phyloP scores from a whole-genome alignment of 1,140 invertebrate species.

The Procambarus virginalis region DNA sequence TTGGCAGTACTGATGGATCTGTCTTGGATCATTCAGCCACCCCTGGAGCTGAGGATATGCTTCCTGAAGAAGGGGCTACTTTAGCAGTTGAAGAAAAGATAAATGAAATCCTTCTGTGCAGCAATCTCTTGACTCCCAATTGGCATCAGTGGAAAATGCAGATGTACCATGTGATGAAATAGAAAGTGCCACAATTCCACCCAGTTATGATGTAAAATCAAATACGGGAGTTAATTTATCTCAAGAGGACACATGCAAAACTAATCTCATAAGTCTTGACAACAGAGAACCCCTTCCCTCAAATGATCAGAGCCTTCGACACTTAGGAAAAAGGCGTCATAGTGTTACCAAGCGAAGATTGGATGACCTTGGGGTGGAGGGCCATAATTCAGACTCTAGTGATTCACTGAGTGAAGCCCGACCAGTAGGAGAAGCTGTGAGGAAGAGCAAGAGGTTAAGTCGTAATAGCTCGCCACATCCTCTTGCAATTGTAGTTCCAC shows the following conservation, averaged over 20 bases:
- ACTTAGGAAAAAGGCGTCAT: conserved; percentile 23
- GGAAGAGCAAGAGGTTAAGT: conserved; percentile 65
- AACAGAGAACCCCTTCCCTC: neutral
- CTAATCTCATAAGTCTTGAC: neutral
- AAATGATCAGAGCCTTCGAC: neutral
- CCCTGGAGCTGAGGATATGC: neutral
- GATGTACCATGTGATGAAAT: neutral
- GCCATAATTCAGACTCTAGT: conserved; percentile 56
- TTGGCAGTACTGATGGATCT: neutral
- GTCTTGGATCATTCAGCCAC: neutral
- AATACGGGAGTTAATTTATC: neutral
- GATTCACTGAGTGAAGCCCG: conserved; percentile 53
- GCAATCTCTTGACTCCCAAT: neutral
- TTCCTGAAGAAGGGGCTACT: conserved; percentile 9
- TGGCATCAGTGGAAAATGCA: neutral
- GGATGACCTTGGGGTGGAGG: conserved; percentile 47
- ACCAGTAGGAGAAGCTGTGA: conserved; percentile 36
- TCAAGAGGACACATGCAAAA: neutral
- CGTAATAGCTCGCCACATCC: conserved; percentile 50
- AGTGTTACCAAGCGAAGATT: conserved; percentile 47
- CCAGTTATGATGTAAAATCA: neutral
- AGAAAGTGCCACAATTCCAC: neutral
- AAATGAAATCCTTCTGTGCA: neutral
- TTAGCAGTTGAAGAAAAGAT: neutral
- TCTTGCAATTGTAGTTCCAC: conserved; percentile 39